A percentile compares a stretch with the other conserved stretches of the same genome.
Conservation (phyloP, 2,888 invertebrate species). For the Caenorhabditis angaria region DNA sequence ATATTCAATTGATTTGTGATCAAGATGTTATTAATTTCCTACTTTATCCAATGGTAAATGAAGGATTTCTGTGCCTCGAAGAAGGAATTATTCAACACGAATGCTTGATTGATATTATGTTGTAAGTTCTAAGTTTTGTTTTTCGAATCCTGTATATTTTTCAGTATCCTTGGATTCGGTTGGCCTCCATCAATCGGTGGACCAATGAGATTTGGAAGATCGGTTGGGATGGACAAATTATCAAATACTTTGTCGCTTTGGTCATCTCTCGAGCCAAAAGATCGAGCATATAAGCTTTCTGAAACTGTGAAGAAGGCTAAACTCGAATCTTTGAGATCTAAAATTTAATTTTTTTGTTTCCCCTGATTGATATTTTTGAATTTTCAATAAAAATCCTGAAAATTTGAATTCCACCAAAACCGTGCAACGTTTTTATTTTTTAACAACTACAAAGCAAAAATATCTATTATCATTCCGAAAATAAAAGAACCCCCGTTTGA, state of each 20-base stretch:
- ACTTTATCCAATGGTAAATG: conserved; percentile 60
- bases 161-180: conserved; percentile 59
- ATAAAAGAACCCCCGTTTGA: too few relatives aligned
- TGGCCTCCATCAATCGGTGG: conserved; percentile 60
- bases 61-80: conserved; percentile 58
- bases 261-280: conserved; percentile 36
- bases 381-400: too few relatives aligned
- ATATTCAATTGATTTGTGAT: conserved; percentile 35
- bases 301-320: conserved; percentile 12
- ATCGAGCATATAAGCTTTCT: conserved; percentile 22
- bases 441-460: too few relatives aligned
- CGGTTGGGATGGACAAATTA: conserved; percentile 32
- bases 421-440: too few relatives aligned
- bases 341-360: too few relatives aligned
- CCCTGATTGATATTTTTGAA: too few relatives aligned
- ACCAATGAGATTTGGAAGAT: conserved; percentile 51
- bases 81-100: conserved; percentile 56
- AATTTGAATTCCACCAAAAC: too few relatives aligned
- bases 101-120: conserved; percentile 60
- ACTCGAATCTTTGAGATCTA: conserved; percentile 13
- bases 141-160: conserved; percentile 9
- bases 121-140: conserved; percentile 40
- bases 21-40: conserved; percentile 53
- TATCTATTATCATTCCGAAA: too few relatives aligned
- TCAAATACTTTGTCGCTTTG: conserved; percentile 28